Conservation (phyloP, 2,797 vertebrate genomes). For the Telmatherina bonti region DNA sequence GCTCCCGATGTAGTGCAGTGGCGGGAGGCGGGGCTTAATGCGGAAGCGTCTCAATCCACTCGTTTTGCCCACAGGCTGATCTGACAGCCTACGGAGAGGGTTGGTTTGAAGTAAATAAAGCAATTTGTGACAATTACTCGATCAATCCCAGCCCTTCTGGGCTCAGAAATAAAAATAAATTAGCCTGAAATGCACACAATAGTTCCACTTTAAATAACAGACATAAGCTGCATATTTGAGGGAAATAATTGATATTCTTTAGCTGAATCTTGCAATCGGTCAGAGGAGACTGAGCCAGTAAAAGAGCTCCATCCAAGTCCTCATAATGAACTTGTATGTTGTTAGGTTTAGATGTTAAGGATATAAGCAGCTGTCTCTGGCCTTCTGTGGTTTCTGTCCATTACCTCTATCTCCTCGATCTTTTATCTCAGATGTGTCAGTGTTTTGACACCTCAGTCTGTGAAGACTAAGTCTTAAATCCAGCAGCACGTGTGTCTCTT, state of each 20-base stretch:
- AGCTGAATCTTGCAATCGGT: neutral
- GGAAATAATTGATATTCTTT: slow-evolving; percentile 1
- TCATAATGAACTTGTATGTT: slow-evolving; percentile 20
- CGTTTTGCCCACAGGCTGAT: too few species aligned
- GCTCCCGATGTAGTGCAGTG: too few species aligned
- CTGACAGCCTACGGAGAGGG: too few species aligned
- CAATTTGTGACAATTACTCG: too few species aligned
- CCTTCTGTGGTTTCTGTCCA: slow-evolving; percentile 27
- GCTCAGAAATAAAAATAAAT: too few species aligned
- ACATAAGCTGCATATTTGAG: neutral
- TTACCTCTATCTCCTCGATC: slow-evolving; percentile 18
- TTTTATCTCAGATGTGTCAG: slow-evolving; percentile 59
- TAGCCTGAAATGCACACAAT: too few species aligned
- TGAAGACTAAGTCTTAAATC: slow-evolving; percentile 13
- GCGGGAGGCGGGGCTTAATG: too few species aligned
- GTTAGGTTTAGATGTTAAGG: slow-evolving; percentile 26
- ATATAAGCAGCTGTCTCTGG: slow-evolving; percentile 4
- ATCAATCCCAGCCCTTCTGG: too few species aligned
- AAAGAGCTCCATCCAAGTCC: neutral
- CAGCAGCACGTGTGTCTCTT: slow-evolving; percentile 36
- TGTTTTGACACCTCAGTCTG: slow-evolving; percentile 37
- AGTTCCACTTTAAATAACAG: too few species aligned
- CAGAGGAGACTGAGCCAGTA: neutral
- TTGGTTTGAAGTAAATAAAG: too few species aligned
- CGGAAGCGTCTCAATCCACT: too few species aligned